A percentile compares a stretch with the other conserved stretches of the same genome.
Evolutionary conservation across 1,140 invertebrate genomes (phyloP).

Genomic region (Meloidogyne hapla): DNA sequence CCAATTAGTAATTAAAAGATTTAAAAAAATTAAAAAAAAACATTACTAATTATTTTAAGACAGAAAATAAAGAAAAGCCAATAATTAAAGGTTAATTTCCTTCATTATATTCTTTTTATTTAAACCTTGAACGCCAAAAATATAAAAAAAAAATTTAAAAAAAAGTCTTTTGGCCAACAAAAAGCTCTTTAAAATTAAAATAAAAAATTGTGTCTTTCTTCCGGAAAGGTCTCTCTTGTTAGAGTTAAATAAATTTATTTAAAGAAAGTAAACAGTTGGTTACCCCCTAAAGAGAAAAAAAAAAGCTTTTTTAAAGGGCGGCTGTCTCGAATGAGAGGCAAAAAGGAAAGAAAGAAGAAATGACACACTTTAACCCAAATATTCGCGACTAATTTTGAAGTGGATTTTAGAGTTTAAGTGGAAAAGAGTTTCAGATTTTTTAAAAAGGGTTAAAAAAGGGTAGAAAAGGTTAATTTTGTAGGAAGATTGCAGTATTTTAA

Average conservation of each 20-base stretch:
- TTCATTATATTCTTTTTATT: background rate
- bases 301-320: background rate
- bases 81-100: background rate
- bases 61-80: background rate
- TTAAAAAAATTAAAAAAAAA: too few relatives aligned
- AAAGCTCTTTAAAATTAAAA: background rate
- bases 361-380: background rate
- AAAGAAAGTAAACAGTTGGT: background rate
- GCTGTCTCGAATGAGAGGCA: background rate
- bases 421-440: too few relatives aligned
- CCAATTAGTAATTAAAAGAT: too few relatives aligned
- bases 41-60: too few relatives aligned
- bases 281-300: background rate
- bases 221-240: background rate
- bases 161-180: background rate
- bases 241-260: background rate
- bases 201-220: background rate
- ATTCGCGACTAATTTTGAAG: background rate
- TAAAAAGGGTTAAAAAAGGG: too few relatives aligned
- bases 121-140: background rate
- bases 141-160: background rate
- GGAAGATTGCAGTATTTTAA: too few relatives aligned
- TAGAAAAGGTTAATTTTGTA: too few relatives aligned
- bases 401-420: background rate
- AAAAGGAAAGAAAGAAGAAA: background rate